Base-by-base conservation (phyloP, 2,113 vertebrate species). In the Ictidomys tridecemlineatus region DNA sequence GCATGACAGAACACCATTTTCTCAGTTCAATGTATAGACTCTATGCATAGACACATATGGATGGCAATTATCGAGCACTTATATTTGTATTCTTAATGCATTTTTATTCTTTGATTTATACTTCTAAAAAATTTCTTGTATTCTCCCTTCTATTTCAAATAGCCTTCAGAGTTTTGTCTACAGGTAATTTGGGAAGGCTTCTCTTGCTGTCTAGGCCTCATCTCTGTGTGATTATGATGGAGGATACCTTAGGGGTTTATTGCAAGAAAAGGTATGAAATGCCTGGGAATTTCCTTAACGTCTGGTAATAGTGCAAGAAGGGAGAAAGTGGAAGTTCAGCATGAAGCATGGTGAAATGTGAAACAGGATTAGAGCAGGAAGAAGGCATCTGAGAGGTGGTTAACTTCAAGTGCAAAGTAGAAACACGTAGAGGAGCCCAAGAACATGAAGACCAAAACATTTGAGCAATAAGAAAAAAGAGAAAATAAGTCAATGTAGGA, bases 281-380 rank as follows among this genome's bases (percentile, higher is more conserved):
- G 3, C 1, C 0, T 70, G 79, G 91, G 76, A 22, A 80, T 93
- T 97, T 96, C 85, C 92, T 96, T 97, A 87, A 83, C 48, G 85
- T 1, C 0, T 70, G 93, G 76, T 16, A 87, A 5, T 30, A 73
- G 95, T 34, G 39, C 30, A 70, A 34, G 84, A 94, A 90, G 48
- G 65, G 88, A 53, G 4, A 48, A 87, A 74, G 56, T 26, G 22
- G 58, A 95, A 97, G 85, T 65, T 96, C 89, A 96, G 76, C 30
- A 39, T 61, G 42, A 85, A 82, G 74, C 30, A 87, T 67, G 86
- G 84, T 80, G 82, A 28, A 74, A 42, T 56, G 22, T 76, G 77
- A 92, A 37, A 84, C 94, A n/a, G 90, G 69, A 69, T 78, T 32
- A 76, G 56, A 53, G 12, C 2, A 65, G 65, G 0, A 5, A 80